Evolutionary conservation across 2,113 vertebrate genomes (phyloP), one percentile per base, ranked within the genome.

Genomic region (Emydocephalus ijimae): DNA sequence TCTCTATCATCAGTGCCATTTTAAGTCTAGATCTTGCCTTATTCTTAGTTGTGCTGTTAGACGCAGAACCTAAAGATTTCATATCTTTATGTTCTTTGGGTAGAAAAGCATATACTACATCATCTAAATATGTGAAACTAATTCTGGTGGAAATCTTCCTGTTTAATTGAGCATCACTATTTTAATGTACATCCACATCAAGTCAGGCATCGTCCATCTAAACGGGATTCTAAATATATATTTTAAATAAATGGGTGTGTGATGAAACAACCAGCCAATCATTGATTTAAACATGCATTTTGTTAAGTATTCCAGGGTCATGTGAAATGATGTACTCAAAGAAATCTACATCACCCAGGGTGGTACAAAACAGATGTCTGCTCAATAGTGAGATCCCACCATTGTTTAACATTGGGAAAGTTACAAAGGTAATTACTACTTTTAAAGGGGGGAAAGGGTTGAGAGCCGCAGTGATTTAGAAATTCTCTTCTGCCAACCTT

Each of bases 331-430:
- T 89, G 56, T 52, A 81, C 23, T 93, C 74, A 86, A 93, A 90
- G 74, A 93, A 93, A 87, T 61, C 88, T n/a, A 52, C 54, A 90
- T 90, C 55, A 93, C 55, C 90, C 74, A 86, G 55, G 81, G 89
- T 90, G 89, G 88, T 64, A 90, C 54, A 81, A 90, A 92, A 90
- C 88, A 93, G 92, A 93, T 93, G 92, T 87, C 92, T 90, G 29
- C 55, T 90, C 55, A 90, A 86, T 93, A 90, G 92, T 61, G 74
- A 43, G 81, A 93, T 93, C 89, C 89, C 85, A 88, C 85, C 57
- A 69, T 88, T 90, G 85, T 90, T 61, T 90, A 45, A 69, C n/a
- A 45, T 52, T 50, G 11, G 85, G 85, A 56, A 93, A 90, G 52
- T 21, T 57, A 64, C 54, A 85, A 26, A 10, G 20, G 15, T 89